Base-by-base conservation (phyloP, 2,113 vertebrate species). In the Cinclus mexicanus region DNA sequence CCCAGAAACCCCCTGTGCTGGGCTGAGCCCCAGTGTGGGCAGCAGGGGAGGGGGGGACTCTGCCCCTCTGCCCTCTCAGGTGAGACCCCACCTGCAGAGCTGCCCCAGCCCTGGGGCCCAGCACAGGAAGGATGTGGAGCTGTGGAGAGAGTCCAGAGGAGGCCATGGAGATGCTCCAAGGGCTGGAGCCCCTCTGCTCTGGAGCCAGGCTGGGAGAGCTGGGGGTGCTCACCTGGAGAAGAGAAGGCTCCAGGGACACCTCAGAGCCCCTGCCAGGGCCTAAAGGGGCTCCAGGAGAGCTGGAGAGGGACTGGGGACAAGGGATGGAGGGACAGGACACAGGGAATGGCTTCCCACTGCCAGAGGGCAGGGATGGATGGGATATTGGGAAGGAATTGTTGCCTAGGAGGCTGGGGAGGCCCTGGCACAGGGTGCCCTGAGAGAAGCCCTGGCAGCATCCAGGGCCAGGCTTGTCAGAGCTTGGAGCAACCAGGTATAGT, bases 91-190 rank as follows among this genome's bases (percentile, higher is more conserved):
- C 52, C 35, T 61, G 52, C 28, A 78, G 47, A n/a, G 7, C 63
- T 81, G 75, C 39, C 28, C 53, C 70, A 61, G 52, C 11, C 4
- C 35, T 71, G 64, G 52, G 7, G 7, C 4, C 12, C 76, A 86
- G 1, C 39, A 70, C 12, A 8, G 7, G 23, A 8, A 31, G 25
- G 11, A 75, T 2, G 0, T 8, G 49, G 49, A 80, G 3, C 68
- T 80, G n/a, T 80, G 64, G 31, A 60, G 15, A 0, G 1, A 24
- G 7, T 3, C 11, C 57, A 60, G 57, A 19, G 70, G 10, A 60
- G 16, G 1, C 10, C 81, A 33, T 0, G 0, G 12, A 35, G 20
- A 33, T 42, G 23, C 7, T 5, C 9, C 0, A 3, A 46, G 47
- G 42, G 22, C 21, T 87, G 87, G 46, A 87, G 33, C 37, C 41